Percentiles rank a stretch among this genome's conserved stretches.
Conservation (phyloP, 2,888 invertebrate species). For the Ommatoiulus sabulosus region DNA sequence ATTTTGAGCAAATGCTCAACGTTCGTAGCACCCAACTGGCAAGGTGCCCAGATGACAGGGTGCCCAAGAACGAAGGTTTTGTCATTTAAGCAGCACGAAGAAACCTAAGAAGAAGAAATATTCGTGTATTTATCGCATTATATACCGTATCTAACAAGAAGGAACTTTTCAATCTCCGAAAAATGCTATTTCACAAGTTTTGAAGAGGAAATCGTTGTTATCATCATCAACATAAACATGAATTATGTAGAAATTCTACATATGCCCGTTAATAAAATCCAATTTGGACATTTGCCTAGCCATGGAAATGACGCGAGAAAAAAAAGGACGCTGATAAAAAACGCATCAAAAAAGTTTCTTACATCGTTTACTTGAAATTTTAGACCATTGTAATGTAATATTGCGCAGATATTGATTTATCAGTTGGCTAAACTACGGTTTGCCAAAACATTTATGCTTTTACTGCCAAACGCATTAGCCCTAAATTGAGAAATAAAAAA, state of each 20-base stretch:
- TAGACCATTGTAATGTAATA: not conserved
- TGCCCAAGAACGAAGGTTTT: not conserved
- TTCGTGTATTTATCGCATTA: constrained; percentile 28
- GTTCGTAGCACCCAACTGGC: not conserved
- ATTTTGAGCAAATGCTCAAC: too few species aligned
- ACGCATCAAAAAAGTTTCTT: constrained; percentile 18
- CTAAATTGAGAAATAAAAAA: not conserved
- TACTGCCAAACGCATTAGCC: not conserved
- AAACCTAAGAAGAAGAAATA: constrained; percentile 21
- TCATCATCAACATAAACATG: constrained; percentile 34
- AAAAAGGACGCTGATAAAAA: not conserved
- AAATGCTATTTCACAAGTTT: not conserved
- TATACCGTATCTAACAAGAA: not conserved
- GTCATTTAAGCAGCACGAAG: not conserved
- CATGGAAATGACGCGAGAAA: not conserved
- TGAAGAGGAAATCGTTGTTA: constrained; percentile 28
- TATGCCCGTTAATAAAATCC: constrained; percentile 34
- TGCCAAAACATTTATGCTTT: constrained; percentile 20
- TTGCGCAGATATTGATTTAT: constrained; percentile 11
- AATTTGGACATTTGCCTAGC: constrained; percentile 12
- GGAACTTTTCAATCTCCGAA: constrained; percentile 20
- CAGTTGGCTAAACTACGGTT: not conserved
- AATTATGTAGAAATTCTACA: constrained; percentile 28
- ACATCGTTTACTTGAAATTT: constrained; percentile 12
- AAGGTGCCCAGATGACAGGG: not conserved